Evolutionary conservation across 2,113 vertebrate genomes (phyloP).

Genomic region (Scalopus aquaticus): DNA sequence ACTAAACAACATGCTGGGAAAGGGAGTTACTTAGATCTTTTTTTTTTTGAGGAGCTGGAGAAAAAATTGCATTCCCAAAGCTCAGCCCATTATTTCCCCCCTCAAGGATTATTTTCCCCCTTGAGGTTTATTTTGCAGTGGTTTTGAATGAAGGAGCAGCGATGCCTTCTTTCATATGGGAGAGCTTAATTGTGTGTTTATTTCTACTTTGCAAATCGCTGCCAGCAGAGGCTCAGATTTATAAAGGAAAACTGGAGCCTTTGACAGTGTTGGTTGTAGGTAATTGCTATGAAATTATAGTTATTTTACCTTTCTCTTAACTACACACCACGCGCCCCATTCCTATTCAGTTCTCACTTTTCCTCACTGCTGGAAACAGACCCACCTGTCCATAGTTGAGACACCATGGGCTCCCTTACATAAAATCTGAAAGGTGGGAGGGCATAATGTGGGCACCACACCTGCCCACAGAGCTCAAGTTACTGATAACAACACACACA

Average conservation of each 20-base stretch:
- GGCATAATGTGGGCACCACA: rapidly evolving
- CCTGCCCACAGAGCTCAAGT: neutral
- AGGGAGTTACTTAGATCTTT: neutral
- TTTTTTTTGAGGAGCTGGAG: neutral
- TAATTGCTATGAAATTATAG: constrained; percentile 59
- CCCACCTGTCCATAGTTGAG: neutral
- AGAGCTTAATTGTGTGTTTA: neutral
- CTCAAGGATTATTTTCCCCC: neutral
- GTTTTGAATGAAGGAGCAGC: rapidly evolving
- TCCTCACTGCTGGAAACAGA: constrained; percentile 32
- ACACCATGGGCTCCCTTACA: neutral
- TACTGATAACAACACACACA: neutral
- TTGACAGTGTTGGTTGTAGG: neutral
- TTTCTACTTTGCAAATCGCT: constrained; percentile 13
- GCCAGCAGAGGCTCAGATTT: constrained; percentile 35
- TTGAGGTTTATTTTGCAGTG: neutral
- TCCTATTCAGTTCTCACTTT: constrained; percentile 49
- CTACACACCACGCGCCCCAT: neutral
- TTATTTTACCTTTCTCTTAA: constrained; percentile 45
- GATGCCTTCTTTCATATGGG: neutral
- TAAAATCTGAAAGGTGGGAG: constrained; percentile 18
- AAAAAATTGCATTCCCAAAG: neutral
- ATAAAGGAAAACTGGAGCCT: constrained; percentile 41
- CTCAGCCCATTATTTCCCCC: neutral
- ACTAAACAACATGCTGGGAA: neutral